Percentiles rank a stretch among this genome's conserved stretches.
These are phyloP conservation scores for Bellardia bayeri DNA, from an alignment of 2,888 invertebrate species.

Conservation along the genomic window DNA sequence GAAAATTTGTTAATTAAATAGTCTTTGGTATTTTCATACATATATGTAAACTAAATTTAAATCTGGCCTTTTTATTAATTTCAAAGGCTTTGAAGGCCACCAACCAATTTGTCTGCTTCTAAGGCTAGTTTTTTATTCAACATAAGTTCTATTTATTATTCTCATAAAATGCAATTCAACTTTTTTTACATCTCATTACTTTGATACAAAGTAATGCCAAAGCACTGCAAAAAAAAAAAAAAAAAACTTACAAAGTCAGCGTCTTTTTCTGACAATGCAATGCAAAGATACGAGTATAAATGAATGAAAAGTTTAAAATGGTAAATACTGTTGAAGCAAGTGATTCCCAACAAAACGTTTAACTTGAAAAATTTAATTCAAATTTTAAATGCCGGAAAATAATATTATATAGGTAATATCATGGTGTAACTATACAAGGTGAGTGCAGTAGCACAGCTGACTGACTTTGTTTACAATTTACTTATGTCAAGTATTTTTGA, in stretches of 20 bases:
- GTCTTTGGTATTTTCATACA: too few species aligned
- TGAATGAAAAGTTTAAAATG: neutral
- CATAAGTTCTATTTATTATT: neutral
- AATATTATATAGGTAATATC: too few species aligned
- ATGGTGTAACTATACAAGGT: too few species aligned
- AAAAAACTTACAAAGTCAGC: slow-evolving; percentile 1
- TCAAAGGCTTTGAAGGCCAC: neutral
- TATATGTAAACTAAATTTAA: neutral
- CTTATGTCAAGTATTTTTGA: too few species aligned
- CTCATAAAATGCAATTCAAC: slow-evolving; percentile 13
- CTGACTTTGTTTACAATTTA: too few species aligned
- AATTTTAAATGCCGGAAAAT: too few species aligned
- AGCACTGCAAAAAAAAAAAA: neutral
- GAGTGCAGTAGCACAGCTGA: too few species aligned
- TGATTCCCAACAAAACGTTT: neutral
- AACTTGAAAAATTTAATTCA: too few species aligned
- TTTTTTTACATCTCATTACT: slow-evolving; percentile 28
- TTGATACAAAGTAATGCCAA: neutral
- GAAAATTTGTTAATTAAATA: too few species aligned
- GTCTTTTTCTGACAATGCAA: slow-evolving; percentile 18
- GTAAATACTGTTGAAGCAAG: neutral
- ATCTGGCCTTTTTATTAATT: neutral
- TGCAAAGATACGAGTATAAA: neutral
- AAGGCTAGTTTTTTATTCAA: neutral
- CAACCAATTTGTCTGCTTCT: neutral